These are phyloP conservation scores for Scomber japonicus DNA, from an alignment of 2,113 vertebrate species.

Conservation along the genomic window DNA sequence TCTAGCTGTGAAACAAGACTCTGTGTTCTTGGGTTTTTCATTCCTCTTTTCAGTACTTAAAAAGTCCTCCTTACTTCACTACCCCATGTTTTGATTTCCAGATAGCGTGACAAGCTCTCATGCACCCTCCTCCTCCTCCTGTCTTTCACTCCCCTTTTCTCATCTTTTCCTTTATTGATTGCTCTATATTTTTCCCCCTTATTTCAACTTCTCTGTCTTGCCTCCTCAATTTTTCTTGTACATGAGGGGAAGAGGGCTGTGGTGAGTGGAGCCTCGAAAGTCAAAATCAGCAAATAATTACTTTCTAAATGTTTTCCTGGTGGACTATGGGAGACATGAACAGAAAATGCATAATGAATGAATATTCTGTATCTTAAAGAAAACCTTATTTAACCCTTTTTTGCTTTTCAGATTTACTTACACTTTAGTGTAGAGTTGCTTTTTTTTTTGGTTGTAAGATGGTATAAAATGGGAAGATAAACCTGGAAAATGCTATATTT, in stretches of 20 bases:
- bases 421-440: slow-evolving; percentile 93
- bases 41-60: slow-evolving; percentile 34
- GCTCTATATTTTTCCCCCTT: slow-evolving; percentile 45
- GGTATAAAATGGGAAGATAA: slow-evolving; percentile 66
- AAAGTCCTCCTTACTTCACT: slow-evolving; percentile 39
- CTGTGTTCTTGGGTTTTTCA: slow-evolving; percentile 32
- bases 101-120: slow-evolving; percentile 45
- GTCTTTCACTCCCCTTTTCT: slow-evolving; percentile 45
- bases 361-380: slow-evolving; percentile 93
- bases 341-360: slow-evolving; percentile 79
- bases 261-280: slow-evolving; percentile 44
- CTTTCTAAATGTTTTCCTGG: slow-evolving; percentile 86
- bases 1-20: slow-evolving; percentile 42
- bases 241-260: slow-evolving; percentile 33
- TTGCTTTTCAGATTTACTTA: slow-evolving; percentile 95
- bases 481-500: slow-evolving; percentile 84
- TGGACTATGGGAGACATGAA: slow-evolving; percentile 86
- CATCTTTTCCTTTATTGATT: slow-evolving; percentile 62
- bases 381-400: slow-evolving; percentile 96
- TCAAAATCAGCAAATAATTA: slow-evolving; percentile 63
- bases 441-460: slow-evolving; percentile 91
- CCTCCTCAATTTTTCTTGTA: slow-evolving; percentile 30
- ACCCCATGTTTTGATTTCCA: slow-evolving; percentile 53
- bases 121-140: slow-evolving; percentile 39
- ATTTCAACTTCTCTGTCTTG: slow-evolving; percentile 14